Evolutionary conservation across 1,140 invertebrate genomes (phyloP), one percentile per base, ranked within the genome.

Genomic region (Trachelipus rathkii): DNA sequence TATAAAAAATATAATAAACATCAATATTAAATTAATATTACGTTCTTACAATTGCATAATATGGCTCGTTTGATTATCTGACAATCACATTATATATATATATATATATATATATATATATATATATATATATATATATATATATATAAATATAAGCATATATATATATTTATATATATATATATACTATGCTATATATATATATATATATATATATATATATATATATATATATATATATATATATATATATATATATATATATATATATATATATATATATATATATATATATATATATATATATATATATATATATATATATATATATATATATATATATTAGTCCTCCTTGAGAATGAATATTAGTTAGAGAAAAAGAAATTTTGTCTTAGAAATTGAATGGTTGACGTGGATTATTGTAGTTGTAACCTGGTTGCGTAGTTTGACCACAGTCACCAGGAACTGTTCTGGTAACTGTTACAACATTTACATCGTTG

Each of bases 391-490:
- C 21, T 75, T 75, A 75, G 43, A 60, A 24, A 45, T 45, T 45
- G 60, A 75, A 68, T 13, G 73, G 21, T 13, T 68, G 43, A 24
- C 60, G 7, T 11, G 73, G 73, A 23, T 46, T 23, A 44, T 75
- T 75, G 60, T 75, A 75, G 73, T 75, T 75, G 66, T 75, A 75
- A 44, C 73, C 73, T 11, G 73, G 43, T 67, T 69, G 73, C 0
- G 73, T 67, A 11, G 43, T 44, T 44, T 75, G 21, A 33, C 66
- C 24, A 43, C 73, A 75, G 21, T 43, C 23, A 68, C 73, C 73
- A 21, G 53, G 73, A 6, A 75, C 73, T 9, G 73, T 75, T 73
- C 73, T 33, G 15, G 73, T 75, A 43, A 75, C 73, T 10, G 73
- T 75, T 4, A n/a, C n/a, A 23, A 24, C 23, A 68, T 75, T 33